A percentile compares a stretch with the other conserved stretches of the same genome.
phyloP scores from a whole-genome alignment of 2,888 invertebrate species.

The Lobophora halterata region DNA sequence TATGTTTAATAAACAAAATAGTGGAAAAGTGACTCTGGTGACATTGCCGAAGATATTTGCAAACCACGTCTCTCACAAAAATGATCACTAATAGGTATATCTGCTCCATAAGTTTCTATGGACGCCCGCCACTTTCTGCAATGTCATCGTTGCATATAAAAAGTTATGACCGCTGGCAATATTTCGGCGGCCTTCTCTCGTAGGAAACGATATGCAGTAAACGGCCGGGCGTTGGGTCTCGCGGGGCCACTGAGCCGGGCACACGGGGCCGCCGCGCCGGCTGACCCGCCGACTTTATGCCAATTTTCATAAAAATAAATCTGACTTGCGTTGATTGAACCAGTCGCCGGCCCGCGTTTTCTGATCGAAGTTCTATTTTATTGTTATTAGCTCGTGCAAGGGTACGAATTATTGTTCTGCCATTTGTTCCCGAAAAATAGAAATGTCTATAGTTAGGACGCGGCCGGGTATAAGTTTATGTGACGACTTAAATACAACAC shows the following conservation, averaged over 20 bases:
- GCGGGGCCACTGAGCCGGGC: slow-evolving; percentile 64
- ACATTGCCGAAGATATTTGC: no score
- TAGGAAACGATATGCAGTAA: slow-evolving; percentile 81
- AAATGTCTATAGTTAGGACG: slow-evolving; percentile 42
- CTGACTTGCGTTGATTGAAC: slow-evolving; percentile 79
- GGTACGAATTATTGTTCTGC: slow-evolving; percentile 79
- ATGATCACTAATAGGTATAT: slow-evolving; percentile 13
- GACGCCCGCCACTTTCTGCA: slow-evolving; percentile 70
- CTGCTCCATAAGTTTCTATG: slow-evolving; percentile 47
- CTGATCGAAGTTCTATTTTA: slow-evolving; percentile 79
- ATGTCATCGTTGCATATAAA: slow-evolving; percentile 80
- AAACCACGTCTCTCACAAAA: no score
- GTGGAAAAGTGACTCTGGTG: no score
- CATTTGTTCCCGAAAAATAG: slow-evolving; percentile 71
- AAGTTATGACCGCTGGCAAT: slow-evolving; percentile 79
- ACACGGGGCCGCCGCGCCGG: slow-evolving; percentile 50
- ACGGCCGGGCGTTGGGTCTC: slow-evolving; percentile 78
- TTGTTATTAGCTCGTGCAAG: slow-evolving; percentile 77
- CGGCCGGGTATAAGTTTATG: slow-evolving; percentile 53
- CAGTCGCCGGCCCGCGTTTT: slow-evolving; percentile 69
- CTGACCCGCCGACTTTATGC: slow-evolving; percentile 79
- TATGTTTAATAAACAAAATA: no score
- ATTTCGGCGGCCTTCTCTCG: slow-evolving; percentile 64
- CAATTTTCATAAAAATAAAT: slow-evolving; percentile 82
- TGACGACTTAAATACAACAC: slow-evolving; percentile 42